Base-by-base conservation (phyloP, 2,797 vertebrate genomes). In the Mallotus villosus region DNA sequence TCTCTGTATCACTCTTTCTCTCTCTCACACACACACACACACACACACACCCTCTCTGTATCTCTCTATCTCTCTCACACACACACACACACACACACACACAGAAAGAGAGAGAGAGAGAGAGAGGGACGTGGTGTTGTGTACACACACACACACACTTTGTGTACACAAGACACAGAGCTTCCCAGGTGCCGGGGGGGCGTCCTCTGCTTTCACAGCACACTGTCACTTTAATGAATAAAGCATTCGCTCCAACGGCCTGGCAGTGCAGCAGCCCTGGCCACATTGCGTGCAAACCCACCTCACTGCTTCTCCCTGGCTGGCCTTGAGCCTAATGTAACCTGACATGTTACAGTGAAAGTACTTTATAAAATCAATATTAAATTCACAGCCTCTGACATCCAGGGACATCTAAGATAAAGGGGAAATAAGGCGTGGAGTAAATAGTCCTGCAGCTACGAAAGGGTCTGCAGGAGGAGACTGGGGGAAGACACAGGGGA, bases 281-380 rank as follows among this genome's bases (percentile, higher is more conserved):
- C 91, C 92, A 90, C 93, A 94, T 97, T 84, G 95, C 95, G 95
- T 98, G 96, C 95, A 94, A 95, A 94, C 93, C 87, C 93, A 90
- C 91, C 93, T 91, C 92, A 92, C 90, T 93, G 93, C 81, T 88
- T 85, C 84, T 93, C 92, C 91, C 88, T 92, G 87, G 90, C 89
- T 81, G 77, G 87, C 84, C 81, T 89, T 95, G 95, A 97, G 78
- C 84, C 83, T 98, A 95, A 99, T 94, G 62, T 37, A 82, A 93
- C 91, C 91, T 95, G 97, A 97, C 97, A 95, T 94, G 94, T 97
- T 98, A 96, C 95, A 98, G 94, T 95, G 95, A 98, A 98, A 97
- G 95, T 96, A 97, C 95, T 97, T 98, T 96, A 97, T 94, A 91
- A 95, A 97, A 97, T 98, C 96, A 97, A 99, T 97, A 97, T 96